Base-by-base conservation (phyloP, 2,113 vertebrate genomes). In the Andinoacara biseriatus region DNA sequence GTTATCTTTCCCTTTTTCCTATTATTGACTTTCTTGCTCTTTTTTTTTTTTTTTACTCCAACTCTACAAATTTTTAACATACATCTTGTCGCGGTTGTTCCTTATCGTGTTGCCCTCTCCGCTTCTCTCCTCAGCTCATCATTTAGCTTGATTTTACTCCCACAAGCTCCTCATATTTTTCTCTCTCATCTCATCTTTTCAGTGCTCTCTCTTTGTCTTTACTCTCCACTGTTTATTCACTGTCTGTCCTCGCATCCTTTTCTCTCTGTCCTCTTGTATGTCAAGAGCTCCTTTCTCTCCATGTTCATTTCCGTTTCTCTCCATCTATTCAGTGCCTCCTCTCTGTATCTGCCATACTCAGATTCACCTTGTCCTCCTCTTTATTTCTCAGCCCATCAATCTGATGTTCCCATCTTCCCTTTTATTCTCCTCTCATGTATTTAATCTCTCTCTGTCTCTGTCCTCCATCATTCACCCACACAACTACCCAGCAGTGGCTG, bases 351-450 rank as follows among this genome's bases (percentile, higher is more conserved):
- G 60, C 79, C 80, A 76, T 84, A 74, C 80, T 81, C 58, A 75
- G 84, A 85, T 69, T 87, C 90, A 83, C 79, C 92, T 84, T 88
- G 60, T 85, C 89, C 87, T 83, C 81, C 82, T 92, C 87, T 89
- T 86, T 85, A 89, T 86, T 86, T 89, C 83, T 86, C 83, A 90
- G 75, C 67, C 80, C 87, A 87, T 94, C 85, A 90, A 90, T 92
- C 92, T 91, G 67, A 85, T 90, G 89, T 86, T 88, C 86, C 88
- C 89, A 88, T 93, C 85, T 89, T 67, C 80, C 56, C 82, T 87
- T 89, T 92, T 92, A 90, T 92, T 91, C 86, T 86, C 67, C 80
- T 84, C 84, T 90, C 84, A 56, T 89, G 86, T 90, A 82, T 90
- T 90, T 90, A 87, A 90, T 93, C 89, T 93, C 86, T 85, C 58